phyloP scores from a whole-genome alignment of 1,140 invertebrate genomes.

The Platyura marginata region DNA sequence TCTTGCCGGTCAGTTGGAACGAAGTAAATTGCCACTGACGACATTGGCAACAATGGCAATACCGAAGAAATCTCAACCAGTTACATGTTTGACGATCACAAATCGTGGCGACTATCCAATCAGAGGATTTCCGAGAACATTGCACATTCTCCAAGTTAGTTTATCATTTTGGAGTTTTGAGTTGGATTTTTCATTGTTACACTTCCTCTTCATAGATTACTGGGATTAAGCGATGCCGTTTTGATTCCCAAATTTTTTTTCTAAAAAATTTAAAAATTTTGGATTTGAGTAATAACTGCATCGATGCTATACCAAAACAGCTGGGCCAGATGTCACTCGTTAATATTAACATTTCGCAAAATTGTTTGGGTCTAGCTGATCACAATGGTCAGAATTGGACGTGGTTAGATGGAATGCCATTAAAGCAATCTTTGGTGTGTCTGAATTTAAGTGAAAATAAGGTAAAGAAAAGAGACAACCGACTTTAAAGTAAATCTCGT shows the following conservation, averaged over 20 bases:
- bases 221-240: slow-evolving; percentile 36
- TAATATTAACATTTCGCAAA: slow-evolving; percentile 50
- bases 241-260: slow-evolving; percentile 44
- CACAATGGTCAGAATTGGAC: slow-evolving; percentile 30
- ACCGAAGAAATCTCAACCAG: slow-evolving; percentile 21
- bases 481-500: not conserved
- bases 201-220: slow-evolving; percentile 22
- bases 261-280: slow-evolving; percentile 43
- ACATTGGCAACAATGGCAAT: slow-evolving; percentile 28
- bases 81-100: slow-evolving; percentile 37
- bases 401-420: slow-evolving; percentile 36
- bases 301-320: slow-evolving; percentile 51
- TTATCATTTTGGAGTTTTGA: slow-evolving; percentile 5
- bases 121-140: slow-evolving; percentile 45
- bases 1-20: slow-evolving; percentile 34
- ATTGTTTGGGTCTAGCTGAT: slow-evolving; percentile 36
- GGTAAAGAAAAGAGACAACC: slow-evolving; percentile 4
- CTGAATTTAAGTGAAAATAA: slow-evolving; percentile 18
- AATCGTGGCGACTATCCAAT: slow-evolving; percentile 42
- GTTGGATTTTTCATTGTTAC: slow-evolving; percentile 7
- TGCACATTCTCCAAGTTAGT: slow-evolving; percentile 17
- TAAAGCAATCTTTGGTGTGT: slow-evolving; percentile 13
- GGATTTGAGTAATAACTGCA: slow-evolving; percentile 58
- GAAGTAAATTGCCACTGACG: slow-evolving; percentile 31
- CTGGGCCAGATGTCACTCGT: slow-evolving; percentile 43